Evolutionary conservation across 2,797 vertebrate species (phyloP).

Genomic region (Emydoidea blandingii): DNA sequence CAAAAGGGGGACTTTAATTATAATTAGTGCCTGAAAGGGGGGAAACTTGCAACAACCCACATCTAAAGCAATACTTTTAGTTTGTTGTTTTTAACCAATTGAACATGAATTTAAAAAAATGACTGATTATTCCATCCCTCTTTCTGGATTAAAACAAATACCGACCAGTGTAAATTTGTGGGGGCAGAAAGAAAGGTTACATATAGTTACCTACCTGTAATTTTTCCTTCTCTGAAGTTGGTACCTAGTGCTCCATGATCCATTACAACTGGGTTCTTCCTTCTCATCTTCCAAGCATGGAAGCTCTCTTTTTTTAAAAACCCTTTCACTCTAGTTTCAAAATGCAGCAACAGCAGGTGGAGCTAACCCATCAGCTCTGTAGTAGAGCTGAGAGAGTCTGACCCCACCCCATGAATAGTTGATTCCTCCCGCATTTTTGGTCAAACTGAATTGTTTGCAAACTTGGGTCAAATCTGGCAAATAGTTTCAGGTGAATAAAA

Average conservation of each 20-base stretch:
- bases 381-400: too few species aligned
- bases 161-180: neutral
- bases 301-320: neutral
- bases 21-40: neutral
- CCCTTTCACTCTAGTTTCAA: neutral
- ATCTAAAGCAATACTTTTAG: neutral
- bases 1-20: neutral
- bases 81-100: neutral
- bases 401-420: too few species aligned
- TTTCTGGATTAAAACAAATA: neutral
- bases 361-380: neutral
- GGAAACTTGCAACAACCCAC: neutral
- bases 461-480: too few species aligned
- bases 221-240: neutral
- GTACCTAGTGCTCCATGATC: neutral
- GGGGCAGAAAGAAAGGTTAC: accelerated
- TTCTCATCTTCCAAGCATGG: neutral
- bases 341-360: conserved; percentile 38
- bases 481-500: too few species aligned
- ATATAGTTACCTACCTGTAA: neutral
- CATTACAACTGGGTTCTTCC: neutral
- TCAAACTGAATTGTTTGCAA: too few species aligned
- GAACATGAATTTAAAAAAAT: neutral
- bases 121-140: neutral
- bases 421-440: too few species aligned